Evolutionary conservation across 2,888 invertebrate genomes (phyloP), one percentile per base, ranked within the genome.

Genomic region (Drosophila mettleri): DNA sequence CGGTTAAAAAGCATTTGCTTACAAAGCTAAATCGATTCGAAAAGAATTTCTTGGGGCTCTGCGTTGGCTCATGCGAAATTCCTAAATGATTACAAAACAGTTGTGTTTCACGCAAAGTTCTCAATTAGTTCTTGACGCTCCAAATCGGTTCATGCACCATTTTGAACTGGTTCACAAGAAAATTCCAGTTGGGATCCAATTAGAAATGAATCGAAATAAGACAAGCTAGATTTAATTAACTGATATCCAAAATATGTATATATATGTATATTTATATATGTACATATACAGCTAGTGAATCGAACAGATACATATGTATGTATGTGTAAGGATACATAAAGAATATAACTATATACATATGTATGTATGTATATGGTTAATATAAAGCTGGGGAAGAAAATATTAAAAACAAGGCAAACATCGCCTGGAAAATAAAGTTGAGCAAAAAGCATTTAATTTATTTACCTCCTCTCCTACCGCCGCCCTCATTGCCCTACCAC

Each of bases 381-480:
- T 43, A 61, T 67, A 54, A 53, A 60, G 71, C 73, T 62, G 70
- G 82, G 53, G 78, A 78, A 69, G 76, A 80, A 85, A 86, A 88
- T 86, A 88, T 84, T 79, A 80, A 76, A 76, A 86, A 86, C 81
- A 71, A 80, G 65, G 73, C 72, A 74, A 86, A 83, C 80, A 84
- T 68, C 58, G 78, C 68, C 59, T 69, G 79, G 66, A 80, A 84
- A 83, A 79, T 77, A 84, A 77, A 84, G 81, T 86, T 71, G 66
- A 73, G 67, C 65, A 80, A 76, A 72, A 78, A 83, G 87, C 87
- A 81, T 83, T 83, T 83, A 81, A 87, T 87, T 82, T 82, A 86
- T 82, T 84, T 86, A 78, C 74, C 78, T 74, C 62, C 43, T 24
- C n/a, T n/a, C 3, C 22, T 43, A 5, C 24, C n/a, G 9, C 5